Evolutionary conservation across 2,888 invertebrate species (phyloP), one percentile per base, ranked within the genome.

Genomic region (Zaprionus lineosus): DNA sequence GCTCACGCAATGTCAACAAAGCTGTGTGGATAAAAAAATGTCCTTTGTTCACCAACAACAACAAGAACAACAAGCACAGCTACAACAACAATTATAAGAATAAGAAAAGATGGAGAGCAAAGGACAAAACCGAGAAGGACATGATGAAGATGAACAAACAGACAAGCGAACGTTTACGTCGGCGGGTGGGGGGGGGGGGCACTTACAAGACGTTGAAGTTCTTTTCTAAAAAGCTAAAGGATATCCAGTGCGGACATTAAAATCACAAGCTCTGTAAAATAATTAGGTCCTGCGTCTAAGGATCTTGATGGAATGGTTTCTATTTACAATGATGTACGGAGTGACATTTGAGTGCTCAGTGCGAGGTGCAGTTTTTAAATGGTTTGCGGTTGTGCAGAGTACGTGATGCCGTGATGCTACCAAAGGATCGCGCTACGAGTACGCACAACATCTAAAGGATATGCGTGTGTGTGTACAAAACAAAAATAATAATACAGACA

Each of bases 221-320:
- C 47, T 39, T 34, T 24, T 43, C 50, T n/a, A 58, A 28, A 34
- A 18, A 33, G 11, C 26, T 18, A 24, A n/a, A n/a, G n/a, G n/a
- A n/a, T 26, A 53, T 43, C 24, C 31, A 52, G 15, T 36, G 1
- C 16, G 15, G 4, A 15, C 60, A 73, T 61, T 47, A 73, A 69
- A 62, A 59, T 70, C 51, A 74, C 51, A 59, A 62, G 71, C 78
- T 57, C 77, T 82, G 82, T 84, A 74, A 82, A 84, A 70, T 78
- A 78, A 78, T 82, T 84, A 77, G 61, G 61, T 48, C 34, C 2
- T 11, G n/a, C 31, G 60, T 48, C 41, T 48, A 33, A 16, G 50
- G 9, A 31, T 55, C 53, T 50, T 31, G 34, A 75, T 71, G 62
- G 63, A 66, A 66, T 72, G 65, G 50, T 70, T 66, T 44, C 51